Percentiles rank a stretch among this genome's conserved stretches.
These are phyloP conservation scores for Temnothorax rugatulus DNA, from an alignment of 2,888 invertebrate genomes.

Conservation along the genomic window DNA sequence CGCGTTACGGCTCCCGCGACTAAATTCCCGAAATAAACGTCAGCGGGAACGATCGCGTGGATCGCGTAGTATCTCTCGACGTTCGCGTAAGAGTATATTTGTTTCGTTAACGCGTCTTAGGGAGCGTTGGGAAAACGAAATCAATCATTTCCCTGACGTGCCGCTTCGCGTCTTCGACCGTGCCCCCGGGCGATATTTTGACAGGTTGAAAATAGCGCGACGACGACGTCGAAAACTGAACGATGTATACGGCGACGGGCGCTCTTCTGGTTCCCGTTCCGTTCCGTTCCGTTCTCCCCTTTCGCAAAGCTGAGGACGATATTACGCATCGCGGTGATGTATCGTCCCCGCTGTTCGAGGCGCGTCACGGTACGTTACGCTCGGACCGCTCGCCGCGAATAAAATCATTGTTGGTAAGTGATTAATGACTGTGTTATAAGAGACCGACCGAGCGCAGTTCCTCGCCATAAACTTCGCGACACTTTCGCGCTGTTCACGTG, in stretches of 20 bases:
- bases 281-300: conserved; percentile 44
- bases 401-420: conserved; percentile 83
- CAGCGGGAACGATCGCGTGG: neutral
- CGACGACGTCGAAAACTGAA: conserved; percentile 60
- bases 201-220: conserved; percentile 44
- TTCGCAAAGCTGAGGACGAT: conserved; percentile 65
- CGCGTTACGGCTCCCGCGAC: neutral
- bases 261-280: conserved; percentile 41
- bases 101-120: conserved; percentile 8
- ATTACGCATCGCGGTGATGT: conserved; percentile 77
- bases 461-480: conserved; percentile 72
- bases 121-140: conserved; percentile 1
- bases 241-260: conserved; percentile 52
- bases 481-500: conserved; percentile 65
- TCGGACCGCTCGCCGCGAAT: conserved; percentile 80
- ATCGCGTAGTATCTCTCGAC: neutral
- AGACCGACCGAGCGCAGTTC: conserved; percentile 66
- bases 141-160: conserved; percentile 31
- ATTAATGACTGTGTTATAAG: conserved; percentile 79
- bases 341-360: conserved; percentile 73
- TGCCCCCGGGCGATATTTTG: conserved; percentile 34
- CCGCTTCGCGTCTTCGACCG: conserved; percentile 9
- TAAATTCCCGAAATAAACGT: conserved; percentile 22
- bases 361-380: conserved; percentile 78
- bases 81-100: neutral